These are phyloP conservation scores for Chorisops tibialis DNA, from an alignment of 2,888 invertebrate species.

Conservation along the genomic window DNA sequence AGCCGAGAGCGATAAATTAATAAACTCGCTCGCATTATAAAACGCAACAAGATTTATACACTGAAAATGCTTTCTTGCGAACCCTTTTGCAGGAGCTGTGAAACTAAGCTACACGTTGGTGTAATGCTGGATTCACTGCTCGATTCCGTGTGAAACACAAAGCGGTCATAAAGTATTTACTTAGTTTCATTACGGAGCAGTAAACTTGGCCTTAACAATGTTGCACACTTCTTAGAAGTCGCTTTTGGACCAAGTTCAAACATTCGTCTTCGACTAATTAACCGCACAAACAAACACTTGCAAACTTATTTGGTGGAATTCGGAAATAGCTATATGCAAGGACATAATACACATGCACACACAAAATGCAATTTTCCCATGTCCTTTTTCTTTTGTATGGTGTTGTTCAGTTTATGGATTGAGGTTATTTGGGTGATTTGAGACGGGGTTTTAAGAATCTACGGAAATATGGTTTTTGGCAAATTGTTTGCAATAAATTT, in stretches of 20 bases:
- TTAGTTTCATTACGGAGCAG: conserved; percentile 24
- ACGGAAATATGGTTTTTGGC: background rate
- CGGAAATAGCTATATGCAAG: background rate
- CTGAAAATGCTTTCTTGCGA: conserved; percentile 16
- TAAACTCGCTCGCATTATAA: conserved; percentile 21
- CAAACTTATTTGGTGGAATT: background rate
- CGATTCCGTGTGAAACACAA: conserved; percentile 11
- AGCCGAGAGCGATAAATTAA: conserved; percentile 21
- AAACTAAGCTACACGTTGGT: too few relatives aligned
- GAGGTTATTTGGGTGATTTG: background rate
- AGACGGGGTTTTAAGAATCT: background rate
- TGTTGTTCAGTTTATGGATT: background rate
- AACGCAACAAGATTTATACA: conserved; percentile 25
- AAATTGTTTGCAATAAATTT: conserved; percentile 7
- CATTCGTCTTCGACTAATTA: conserved; percentile 28
- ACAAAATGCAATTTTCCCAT: background rate
- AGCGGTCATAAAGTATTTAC: conserved; percentile 25
- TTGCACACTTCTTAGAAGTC: conserved; percentile 25
- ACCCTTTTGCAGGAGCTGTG: background rate
- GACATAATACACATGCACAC: conserved; percentile 7
- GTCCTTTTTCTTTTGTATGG: too few relatives aligned
- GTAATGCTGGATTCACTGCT: too few relatives aligned
- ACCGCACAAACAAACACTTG: conserved; percentile 22
- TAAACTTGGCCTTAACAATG: conserved; percentile 25
- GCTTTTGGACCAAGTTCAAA: conserved; percentile 24